These are phyloP conservation scores for Prunella himalayana DNA, from an alignment of 2,113 vertebrate species.

Conservation along the genomic window DNA sequence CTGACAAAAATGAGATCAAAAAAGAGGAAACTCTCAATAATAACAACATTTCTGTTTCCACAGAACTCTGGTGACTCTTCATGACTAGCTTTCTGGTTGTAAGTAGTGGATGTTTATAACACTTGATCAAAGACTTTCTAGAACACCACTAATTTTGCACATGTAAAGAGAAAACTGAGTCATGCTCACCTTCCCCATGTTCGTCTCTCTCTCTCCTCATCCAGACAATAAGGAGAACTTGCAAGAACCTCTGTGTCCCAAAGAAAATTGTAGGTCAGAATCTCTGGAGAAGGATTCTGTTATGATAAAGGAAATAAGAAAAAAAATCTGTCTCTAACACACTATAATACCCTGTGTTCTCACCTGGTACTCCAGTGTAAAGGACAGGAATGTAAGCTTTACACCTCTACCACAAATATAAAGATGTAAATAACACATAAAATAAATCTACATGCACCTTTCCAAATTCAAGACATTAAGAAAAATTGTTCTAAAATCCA, in stretches of 20 bases:
- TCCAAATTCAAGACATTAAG: background rate
- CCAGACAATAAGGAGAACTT: background rate
- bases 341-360: background rate
- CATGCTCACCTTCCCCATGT: background rate
- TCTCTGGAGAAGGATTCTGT: background rate
- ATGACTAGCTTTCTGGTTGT: background rate
- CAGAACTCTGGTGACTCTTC: background rate
- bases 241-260: background rate
- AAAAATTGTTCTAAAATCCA: background rate
- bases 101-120: background rate
- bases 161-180: background rate
- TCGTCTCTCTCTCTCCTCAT: background rate
- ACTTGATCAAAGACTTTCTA: background rate
- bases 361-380: background rate
- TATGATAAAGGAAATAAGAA: background rate
- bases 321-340: background rate
- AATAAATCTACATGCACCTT: background rate
- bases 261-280: background rate
- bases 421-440: background rate
- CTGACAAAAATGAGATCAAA: background rate
- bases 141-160: background rate
- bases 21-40: background rate
- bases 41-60: background rate
- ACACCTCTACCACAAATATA: background rate
- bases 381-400: background rate